Base-by-base conservation (phyloP, 30 jellyfish, hydroid and myxozoan genomes). In the Turritopsis rubra region DNA sequence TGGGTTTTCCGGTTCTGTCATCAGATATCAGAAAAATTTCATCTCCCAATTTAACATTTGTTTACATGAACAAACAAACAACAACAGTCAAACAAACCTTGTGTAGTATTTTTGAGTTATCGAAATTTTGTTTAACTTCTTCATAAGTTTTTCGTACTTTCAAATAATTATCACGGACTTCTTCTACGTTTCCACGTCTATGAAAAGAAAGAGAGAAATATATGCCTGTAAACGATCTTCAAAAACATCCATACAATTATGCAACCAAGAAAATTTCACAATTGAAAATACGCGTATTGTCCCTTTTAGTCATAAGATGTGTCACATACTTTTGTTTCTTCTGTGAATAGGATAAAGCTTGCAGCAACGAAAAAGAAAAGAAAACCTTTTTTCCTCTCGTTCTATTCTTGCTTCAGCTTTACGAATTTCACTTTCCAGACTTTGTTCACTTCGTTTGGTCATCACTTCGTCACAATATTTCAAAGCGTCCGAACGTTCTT, bases 121-220 rank as follows among this genome's bases (percentile, higher is more conserved):
- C 73, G 26, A 22, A 22, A 28, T 25, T 18, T 23, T 25, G 60
- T 54, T 76, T 75, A 7, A 85, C 65, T 71, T 84, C 89, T 23
- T 85, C 83, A 72, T 80, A 93, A 53, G 81, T 81, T 79, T 0
- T 54, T 28, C 81, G 28, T 18, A 95, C 96, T 27, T 78, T 88
- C 73, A 85, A 91, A 65, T 93, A 93, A 29, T 84, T 72, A 65
- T 81, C 80, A 17, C 95, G 71, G 30, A 93, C 77, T 66, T 93
- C 99, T 25, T 88, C 97, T 52, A 95, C 93, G 79, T 89, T 93
- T 23, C 99, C 99, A 26, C 99, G 95, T 66, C 98, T 91, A 52
- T 54, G 70, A 79, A 29, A 21, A 28, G 70, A 9, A 66, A 41
- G 13, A 41, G 60, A 41, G 13, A 3, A 41, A 41, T n/a, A 41